These are phyloP conservation scores for Eucidaris tribuloides DNA, from an alignment of 35 echinoderm and acorn worm genomes.

Conservation along the genomic window DNA sequence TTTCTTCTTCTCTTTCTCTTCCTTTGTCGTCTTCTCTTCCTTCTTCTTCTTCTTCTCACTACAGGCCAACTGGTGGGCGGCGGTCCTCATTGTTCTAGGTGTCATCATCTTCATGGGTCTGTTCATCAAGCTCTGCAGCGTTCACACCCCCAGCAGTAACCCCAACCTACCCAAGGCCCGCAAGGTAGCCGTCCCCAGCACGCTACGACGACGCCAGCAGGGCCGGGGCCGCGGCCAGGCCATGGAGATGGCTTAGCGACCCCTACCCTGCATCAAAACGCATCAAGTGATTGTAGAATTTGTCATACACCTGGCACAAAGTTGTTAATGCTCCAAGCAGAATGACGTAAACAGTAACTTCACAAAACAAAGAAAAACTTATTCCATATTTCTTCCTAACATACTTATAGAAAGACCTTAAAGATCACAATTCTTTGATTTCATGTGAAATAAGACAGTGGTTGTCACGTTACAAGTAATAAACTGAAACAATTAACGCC, in stretches of 20 bases:
- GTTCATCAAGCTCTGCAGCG: constrained; percentile 91
- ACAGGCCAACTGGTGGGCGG: constrained; percentile 94
- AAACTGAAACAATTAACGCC: too few relatives aligned
- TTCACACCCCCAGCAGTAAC: constrained; percentile 98
- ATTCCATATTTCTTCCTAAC: too few relatives aligned
- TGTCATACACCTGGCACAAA: too few relatives aligned
- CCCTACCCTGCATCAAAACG: background rate
- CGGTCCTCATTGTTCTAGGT: constrained; percentile 72
- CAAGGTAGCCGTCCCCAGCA: constrained; percentile 54
- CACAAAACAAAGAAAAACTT: too few relatives aligned
- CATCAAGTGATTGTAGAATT: too few relatives aligned
- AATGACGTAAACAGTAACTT: too few relatives aligned
- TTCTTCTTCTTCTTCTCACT: background rate
- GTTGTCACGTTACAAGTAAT: too few relatives aligned
- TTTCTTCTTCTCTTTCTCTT: too few relatives aligned
- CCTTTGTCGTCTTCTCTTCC: background rate
- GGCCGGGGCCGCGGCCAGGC: background rate
- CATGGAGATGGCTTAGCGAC: constrained; percentile 53
- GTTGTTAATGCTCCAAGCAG: too few relatives aligned
- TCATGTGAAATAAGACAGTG: too few relatives aligned
- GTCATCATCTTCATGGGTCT: constrained; percentile 89
- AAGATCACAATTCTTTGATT: too few relatives aligned
- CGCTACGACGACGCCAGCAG: constrained; percentile 28
- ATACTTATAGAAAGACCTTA: too few relatives aligned
- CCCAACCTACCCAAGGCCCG: constrained; percentile 84